phyloP scores from a whole-genome alignment of 2,113 vertebrate genomes.

The Microcebus tavaratra region DNA sequence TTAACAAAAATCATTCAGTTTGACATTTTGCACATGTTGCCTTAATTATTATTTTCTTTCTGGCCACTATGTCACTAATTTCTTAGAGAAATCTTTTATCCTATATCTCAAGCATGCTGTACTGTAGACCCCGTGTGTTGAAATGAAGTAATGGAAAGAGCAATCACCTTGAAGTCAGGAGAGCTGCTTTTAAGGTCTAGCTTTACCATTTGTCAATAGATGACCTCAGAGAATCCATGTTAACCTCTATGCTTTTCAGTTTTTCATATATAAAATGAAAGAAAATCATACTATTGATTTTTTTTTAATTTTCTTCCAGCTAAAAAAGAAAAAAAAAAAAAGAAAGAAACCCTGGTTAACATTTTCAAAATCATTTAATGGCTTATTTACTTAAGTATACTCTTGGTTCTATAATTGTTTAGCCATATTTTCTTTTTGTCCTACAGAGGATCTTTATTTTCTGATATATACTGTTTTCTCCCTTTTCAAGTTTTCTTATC shows the following conservation, averaged over 20 bases:
- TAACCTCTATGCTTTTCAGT: not conserved
- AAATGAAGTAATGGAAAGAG: not conserved
- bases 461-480: not conserved
- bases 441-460: not conserved
- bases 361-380: slow-evolving; percentile 41
- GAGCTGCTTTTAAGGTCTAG: not conserved
- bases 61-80: not conserved
- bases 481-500: not conserved
- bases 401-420: not conserved
- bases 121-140: not conserved
- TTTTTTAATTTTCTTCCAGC: not conserved
- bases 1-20: not conserved
- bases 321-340: not conserved
- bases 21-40: not conserved
- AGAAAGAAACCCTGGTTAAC: not conserved
- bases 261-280: not conserved
- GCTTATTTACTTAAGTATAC: not conserved
- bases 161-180: not conserved
- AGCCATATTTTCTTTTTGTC: not conserved
- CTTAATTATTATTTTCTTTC: not conserved
- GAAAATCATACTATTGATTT: not conserved
- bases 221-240: not conserved
- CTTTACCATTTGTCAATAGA: slow-evolving; percentile 9
- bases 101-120: not conserved
- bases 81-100: not conserved